phyloP scores from a whole-genome alignment of 2,888 invertebrate species.

The Sarcophaga carnaria region DNA sequence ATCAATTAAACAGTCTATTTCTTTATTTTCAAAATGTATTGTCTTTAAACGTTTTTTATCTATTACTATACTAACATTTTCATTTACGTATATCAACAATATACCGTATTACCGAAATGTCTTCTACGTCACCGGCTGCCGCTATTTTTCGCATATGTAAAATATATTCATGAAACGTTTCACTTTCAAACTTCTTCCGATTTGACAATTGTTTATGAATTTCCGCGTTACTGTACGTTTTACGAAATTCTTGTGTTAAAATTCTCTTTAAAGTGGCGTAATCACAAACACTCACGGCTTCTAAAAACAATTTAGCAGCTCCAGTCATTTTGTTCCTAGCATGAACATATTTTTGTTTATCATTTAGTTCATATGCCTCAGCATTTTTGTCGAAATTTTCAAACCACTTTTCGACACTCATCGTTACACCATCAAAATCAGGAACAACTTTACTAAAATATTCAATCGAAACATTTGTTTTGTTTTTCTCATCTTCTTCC shows the following conservation, averaged over 20 bases:
- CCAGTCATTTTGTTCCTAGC: constrained; percentile 38
- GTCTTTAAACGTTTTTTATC: constrained; percentile 10
- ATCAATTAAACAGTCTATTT: constrained; percentile 29
- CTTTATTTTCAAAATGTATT: constrained; percentile 24
- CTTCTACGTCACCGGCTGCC: constrained; percentile 34
- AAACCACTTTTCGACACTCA: constrained; percentile 40
- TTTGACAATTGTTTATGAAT: constrained; percentile 31
- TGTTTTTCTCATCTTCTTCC: constrained; percentile 13
- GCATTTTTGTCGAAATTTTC: constrained; percentile 53
- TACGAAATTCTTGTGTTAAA: constrained; percentile 22
- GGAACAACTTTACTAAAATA: constrained; percentile 52
- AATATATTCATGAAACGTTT: constrained; percentile 45
- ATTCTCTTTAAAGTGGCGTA: constrained; percentile 17
- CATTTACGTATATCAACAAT: constrained; percentile 25
- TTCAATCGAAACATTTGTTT: constrained; percentile 37
- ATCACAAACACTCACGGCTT: constrained; percentile 42
- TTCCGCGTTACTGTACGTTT: constrained; percentile 15
- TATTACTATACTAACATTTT: constrained; percentile 10
- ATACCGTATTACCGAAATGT: constrained; percentile 35
- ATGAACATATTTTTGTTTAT: constrained; percentile 41
- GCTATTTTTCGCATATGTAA: constrained; percentile 52
- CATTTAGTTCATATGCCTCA: constrained; percentile 52
- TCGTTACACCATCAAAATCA: constrained; percentile 55
- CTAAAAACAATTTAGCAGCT: constrained; percentile 38
- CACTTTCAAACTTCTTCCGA: constrained; percentile 39